A percentile compares a stretch with the other conserved stretches of the same genome.
Conservation (phyloP, 2,113 vertebrate genomes). For the Myrmophylax atrothorax region DNA sequence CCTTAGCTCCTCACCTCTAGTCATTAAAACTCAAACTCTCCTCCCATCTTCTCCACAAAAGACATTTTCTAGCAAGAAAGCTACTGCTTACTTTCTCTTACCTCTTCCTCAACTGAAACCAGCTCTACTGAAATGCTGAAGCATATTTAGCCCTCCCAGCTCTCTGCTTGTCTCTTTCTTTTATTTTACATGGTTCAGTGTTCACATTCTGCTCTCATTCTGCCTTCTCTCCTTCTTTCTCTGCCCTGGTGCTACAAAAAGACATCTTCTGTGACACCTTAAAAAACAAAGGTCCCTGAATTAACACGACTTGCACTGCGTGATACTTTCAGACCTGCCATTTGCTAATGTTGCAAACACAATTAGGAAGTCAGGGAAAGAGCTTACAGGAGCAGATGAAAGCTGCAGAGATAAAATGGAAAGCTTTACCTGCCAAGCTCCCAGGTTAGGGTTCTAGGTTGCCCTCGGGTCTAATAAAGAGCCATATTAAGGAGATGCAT, state of each 20-base stretch:
- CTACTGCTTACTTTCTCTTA: background rate
- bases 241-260: conserved; percentile 12
- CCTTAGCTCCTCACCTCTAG: background rate
- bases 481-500: background rate
- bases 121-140: conserved; percentile 24
- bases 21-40: conserved; percentile 29
- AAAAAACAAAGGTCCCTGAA: background rate
- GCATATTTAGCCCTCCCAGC: conserved; percentile 46
- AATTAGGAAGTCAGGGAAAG: conserved; percentile 46
- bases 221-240: conserved; percentile 26
- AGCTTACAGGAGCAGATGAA: conserved; percentile 10
- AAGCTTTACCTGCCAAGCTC: conserved; percentile 55
- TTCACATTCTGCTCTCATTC: conserved; percentile 60
- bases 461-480: background rate
- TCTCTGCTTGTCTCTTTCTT: conserved; percentile 55
- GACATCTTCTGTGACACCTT: conserved; percentile 31
- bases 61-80: conserved; percentile 14
- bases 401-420: conserved; percentile 45
- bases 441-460: conserved; percentile 36
- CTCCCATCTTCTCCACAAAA: conserved; percentile 22
- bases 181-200: conserved; percentile 37
- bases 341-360: conserved; percentile 43
- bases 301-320: conserved; percentile 17
- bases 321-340: conserved; percentile 35
- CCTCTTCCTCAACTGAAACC: background rate